These are phyloP conservation scores for Gambelia wislizenii DNA, from an alignment of 2,797 vertebrate species.

Conservation along the genomic window DNA sequence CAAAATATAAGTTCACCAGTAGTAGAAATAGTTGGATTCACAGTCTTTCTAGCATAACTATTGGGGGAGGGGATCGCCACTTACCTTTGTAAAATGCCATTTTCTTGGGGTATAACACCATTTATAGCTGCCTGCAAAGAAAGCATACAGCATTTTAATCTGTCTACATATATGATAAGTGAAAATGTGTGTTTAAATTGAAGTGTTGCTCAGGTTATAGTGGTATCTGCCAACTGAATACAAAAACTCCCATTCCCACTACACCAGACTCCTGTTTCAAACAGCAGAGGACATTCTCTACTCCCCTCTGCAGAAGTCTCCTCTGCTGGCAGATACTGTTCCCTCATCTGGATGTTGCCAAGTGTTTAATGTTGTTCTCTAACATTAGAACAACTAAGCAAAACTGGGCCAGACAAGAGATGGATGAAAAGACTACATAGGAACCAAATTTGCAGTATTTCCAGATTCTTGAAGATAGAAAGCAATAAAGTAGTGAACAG, in stretches of 20 bases:
- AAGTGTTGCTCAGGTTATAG: conserved; percentile 25
- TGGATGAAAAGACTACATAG: too few relatives aligned
- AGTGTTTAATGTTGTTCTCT: too few relatives aligned
- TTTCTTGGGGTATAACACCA: conserved; percentile 99
- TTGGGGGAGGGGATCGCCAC: conserved; percentile 45
- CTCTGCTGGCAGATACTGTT: too few relatives aligned
- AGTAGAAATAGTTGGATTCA: background rate
- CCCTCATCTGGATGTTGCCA: too few relatives aligned
- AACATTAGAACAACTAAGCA: too few relatives aligned
- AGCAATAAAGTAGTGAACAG: background rate
- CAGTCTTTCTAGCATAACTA: background rate
- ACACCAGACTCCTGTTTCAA: background rate
- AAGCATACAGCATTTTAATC: conserved; percentile 65
- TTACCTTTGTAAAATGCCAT: conserved; percentile 98
- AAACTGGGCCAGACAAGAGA: too few relatives aligned
- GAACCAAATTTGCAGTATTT: background rate
- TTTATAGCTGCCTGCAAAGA: conserved; percentile 97
- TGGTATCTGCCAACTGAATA: background rate
- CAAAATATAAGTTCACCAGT: conserved; percentile 16
- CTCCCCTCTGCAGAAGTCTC: too few relatives aligned
- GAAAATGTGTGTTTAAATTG: conserved; percentile 38
- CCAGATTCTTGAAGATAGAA: background rate
- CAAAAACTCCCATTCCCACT: background rate
- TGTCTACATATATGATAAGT: background rate
- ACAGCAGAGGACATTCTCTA: background rate